Evolutionary conservation across 64 coral and sea anemone species (phyloP).

Genomic region (Catalaphyllia jardinei): DNA sequence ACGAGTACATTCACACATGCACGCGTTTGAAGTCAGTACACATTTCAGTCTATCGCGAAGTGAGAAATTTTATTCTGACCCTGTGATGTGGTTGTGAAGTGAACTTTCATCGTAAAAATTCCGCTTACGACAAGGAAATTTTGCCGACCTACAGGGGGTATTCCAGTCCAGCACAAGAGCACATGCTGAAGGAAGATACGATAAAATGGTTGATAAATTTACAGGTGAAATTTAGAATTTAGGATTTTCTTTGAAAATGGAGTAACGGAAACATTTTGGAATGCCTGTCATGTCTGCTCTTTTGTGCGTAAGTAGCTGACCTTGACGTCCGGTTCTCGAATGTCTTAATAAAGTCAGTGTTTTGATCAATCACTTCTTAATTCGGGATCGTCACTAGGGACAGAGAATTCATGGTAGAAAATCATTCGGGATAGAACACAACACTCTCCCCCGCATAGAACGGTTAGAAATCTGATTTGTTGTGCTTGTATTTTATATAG

Average conservation of each 20-base stretch:
- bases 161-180: too few species aligned
- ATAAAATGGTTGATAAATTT: not conserved
- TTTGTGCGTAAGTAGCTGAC: not conserved
- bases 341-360: not conserved
- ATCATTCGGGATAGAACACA: not conserved
- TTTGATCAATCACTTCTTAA: not conserved
- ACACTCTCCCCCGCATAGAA: not conserved
- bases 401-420: not conserved
- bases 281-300: not conserved
- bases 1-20: not conserved
- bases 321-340: not conserved
- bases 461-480: not conserved
- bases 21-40: not conserved
- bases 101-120: too few species aligned
- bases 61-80: too few species aligned
- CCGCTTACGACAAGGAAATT: too few species aligned
- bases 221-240: not conserved
- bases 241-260: not conserved
- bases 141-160: too few species aligned
- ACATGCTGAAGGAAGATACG: too few species aligned
- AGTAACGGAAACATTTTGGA: not conserved
- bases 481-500: not conserved
- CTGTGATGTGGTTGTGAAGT: too few species aligned
- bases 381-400: not conserved
- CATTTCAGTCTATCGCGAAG: not conserved